phyloP scores from a whole-genome alignment of 2,888 invertebrate species.

The Gonocerus acuteangulatus region DNA sequence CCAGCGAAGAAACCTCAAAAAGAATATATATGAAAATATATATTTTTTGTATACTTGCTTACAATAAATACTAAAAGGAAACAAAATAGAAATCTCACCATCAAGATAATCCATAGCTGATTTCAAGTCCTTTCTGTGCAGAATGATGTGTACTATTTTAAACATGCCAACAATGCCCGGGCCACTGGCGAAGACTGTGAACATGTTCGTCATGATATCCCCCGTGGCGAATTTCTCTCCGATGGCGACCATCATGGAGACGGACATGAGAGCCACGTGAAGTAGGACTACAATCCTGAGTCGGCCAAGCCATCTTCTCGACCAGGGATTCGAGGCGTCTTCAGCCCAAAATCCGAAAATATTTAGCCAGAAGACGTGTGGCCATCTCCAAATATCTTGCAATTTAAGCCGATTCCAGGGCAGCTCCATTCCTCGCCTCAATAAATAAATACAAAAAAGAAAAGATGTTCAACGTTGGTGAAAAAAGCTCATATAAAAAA shows the following conservation, averaged over 20 bases:
- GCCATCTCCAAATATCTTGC: slow-evolving; percentile 29
- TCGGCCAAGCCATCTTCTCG: neutral
- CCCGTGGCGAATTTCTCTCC: slow-evolving; percentile 2
- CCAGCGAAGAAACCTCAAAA: too few species aligned
- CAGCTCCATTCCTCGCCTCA: neutral
- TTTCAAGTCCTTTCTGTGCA: neutral
- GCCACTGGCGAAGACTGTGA: slow-evolving; percentile 4
- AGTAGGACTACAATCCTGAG: neutral
- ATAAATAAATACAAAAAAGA: too few species aligned
- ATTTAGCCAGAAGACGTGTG: slow-evolving; percentile 28
- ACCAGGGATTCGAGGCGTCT: slow-evolving; percentile 4
- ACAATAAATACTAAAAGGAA: too few species aligned
- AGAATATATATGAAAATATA: too few species aligned
- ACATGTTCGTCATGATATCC: slow-evolving; percentile 17
- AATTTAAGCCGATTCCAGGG: slow-evolving; percentile 7
- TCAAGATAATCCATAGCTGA: slow-evolving; percentile 10
- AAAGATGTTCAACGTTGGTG: too few species aligned
- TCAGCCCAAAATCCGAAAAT: slow-evolving; percentile 32
- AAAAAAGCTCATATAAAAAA: too few species aligned
- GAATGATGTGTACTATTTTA: slow-evolving; percentile 1
- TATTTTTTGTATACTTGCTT: too few species aligned
- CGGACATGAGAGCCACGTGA: neutral
- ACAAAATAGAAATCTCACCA: too few species aligned
- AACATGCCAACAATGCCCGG: slow-evolving; percentile 21
- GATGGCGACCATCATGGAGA: slow-evolving; percentile 7